Base-by-base conservation (phyloP, 2,888 invertebrate genomes). In the Ochropleura leucogaster region DNA sequence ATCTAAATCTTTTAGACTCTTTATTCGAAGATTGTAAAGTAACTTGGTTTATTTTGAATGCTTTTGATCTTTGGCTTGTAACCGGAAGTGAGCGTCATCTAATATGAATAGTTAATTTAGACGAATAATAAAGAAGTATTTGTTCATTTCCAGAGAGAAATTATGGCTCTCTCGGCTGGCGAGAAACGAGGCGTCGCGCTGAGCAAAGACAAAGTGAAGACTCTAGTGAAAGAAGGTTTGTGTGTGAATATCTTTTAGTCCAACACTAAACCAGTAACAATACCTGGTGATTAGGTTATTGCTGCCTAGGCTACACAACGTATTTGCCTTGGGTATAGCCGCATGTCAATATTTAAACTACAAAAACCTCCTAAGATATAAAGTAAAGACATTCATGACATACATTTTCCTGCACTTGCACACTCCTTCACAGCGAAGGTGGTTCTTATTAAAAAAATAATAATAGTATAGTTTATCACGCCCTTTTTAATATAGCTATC, bases 181-280 rank as follows among this genome's bases (percentile, higher is more conserved):
- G 96, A 10, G 96, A 97, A 82, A 93, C 95, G 1, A 93, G 96
- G 63, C 94, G 97, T 77, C 95, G 97, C 68, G 96, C 96, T 73
- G 96, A 97, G 85, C 96, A 97, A 18, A 97, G 98, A 96, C 98
- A 97, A 85, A 96, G 94, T 76, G 97, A 97, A 77, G 97, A 97
- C 89, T 84, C 93, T 73, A 89, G 84, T 70, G 93, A 94, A 44
- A 92, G 95, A 86, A 93, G 94, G 95, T 95, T 44, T 64, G 72
- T 53, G n/a, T 47, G 12, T 46, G 8, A n/a, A n/a, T n/a, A n/a
- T n/a, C n/a, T n/a, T n/a, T n/a, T n/a, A n/a, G n/a, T n/a, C n/a
- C n/a, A n/a, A n/a, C n/a, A n/a, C n/a, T n/a, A n/a, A n/a, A n/a
- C n/a, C n/a, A n/a, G n/a, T n/a, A n/a, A n/a, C n/a, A n/a, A n/a